Evolutionary conservation across 2,888 invertebrate genomes (phyloP), one percentile per base, ranked within the genome.

Genomic region (Clitarchus hookeri): DNA sequence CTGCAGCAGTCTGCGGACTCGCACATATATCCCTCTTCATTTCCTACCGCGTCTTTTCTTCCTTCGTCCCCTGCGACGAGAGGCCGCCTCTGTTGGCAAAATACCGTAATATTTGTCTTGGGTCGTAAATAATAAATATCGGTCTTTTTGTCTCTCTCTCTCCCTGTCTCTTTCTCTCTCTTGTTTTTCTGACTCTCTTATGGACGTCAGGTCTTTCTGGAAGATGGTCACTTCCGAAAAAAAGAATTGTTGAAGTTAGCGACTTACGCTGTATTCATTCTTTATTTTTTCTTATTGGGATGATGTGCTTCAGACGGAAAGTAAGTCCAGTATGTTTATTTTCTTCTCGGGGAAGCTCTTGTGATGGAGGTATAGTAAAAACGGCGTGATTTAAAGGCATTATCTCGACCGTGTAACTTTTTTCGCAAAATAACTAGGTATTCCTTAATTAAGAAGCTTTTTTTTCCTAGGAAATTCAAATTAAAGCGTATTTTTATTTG

Each of bases 21-120:
- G 65, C 65, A n/a, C 65, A 19, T 65, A 65, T 65, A 65, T 65
- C n/a, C 65, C 65, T 65, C 65, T 65, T 65, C 65, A 65, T 65
- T 23, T 65, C 65, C 16, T 23, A 23, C 65, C 65, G 3, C 53
- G 12, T 53, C 53, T 19, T 53, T 8, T 19, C 53, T 19, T 19
- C 65, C 65, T 23, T 19, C 65, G 8, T 19, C 65, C 65, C 65
- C 23, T 65, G 13, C 65, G n/a, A 23, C 65, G 23, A 65, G 65
- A 65, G 53, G 53, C 53, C 13, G 6, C 65, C 8, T 0, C 65
- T 65, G 23, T 65, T 65, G 65, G 65, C 12, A n/a, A 65, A 65
- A 65, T 65, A 65, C 19, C 65, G 19, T 65, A 65, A 65, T 65
- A 23, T 65, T 65, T 65, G 65, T 65, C 65, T 65, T 23, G 65